Evolutionary conservation across 2,113 vertebrate genomes (phyloP), one percentile per base, ranked within the genome.

Genomic region (Gulo gulo): DNA sequence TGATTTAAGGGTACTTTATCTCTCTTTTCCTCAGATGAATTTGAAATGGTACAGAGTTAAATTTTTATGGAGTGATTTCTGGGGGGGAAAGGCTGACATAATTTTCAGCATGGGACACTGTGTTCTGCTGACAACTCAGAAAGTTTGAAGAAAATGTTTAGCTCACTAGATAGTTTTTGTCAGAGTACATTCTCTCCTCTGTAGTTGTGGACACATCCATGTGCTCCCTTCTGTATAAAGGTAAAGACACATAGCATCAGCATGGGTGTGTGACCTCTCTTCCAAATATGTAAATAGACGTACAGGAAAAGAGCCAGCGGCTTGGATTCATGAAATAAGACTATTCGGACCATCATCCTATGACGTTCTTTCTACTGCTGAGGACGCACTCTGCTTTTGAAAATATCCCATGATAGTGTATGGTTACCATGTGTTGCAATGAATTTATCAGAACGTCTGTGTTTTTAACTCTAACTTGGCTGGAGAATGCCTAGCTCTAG

Each of bases 21-120:
- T 88, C 71, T 97, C 4, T 1, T 98, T 97, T 80, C 69, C 61
- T 83, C 88, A 45, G 86, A 88, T 95, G 94, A 96, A 97, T 39
- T 95, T 86, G 87, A 98, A 91, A 94, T 47, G 94, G 52, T 80
- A 57, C 85, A 97, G 69, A 98, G 89, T 97, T 94, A 98, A 98
- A 97, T 24, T 98, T 98, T 97, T 93, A 98, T 91, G 65, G 88
- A 97, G 96, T 81, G 96, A 94, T 90, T 98, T 97, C 85, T 90
- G 14, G 24, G 85, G 24, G 92, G 86, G 47, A 88, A 97, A 96
- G 81, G 52, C 95, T 97, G 92, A 96, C 97, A 96, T 95, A 85
- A 96, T 98, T 95, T 97, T 97, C 82, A 91, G 50, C 78, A 34
- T 10, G 29, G 90, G 97, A 91, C 95, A 88, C n/a, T 78, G 18